phyloP scores from a whole-genome alignment of 1,140 invertebrate genomes.

The Aradophagus sp. region DNA sequence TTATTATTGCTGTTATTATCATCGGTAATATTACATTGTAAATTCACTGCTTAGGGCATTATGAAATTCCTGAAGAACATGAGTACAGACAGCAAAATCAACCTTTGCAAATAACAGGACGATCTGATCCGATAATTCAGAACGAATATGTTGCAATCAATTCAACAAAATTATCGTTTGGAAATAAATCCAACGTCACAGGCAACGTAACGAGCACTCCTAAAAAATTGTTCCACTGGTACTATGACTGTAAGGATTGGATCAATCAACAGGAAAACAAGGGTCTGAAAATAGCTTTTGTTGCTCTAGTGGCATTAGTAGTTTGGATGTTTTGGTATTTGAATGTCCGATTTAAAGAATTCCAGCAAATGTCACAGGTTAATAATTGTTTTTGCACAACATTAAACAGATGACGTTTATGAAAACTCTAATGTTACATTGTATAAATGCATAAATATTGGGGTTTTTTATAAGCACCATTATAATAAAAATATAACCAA shows the following conservation, averaged over 20 bases:
- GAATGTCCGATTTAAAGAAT: conserved; percentile 74
- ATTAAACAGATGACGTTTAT: too few relatives aligned
- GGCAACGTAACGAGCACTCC: conserved; percentile 36
- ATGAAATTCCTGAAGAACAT: conserved; percentile 80
- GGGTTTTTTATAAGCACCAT: too few relatives aligned
- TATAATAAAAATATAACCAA: too few relatives aligned
- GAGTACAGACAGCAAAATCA: conserved; percentile 70
- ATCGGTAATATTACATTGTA: too few relatives aligned
- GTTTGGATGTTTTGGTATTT: conserved; percentile 84
- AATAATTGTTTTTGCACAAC: too few relatives aligned
- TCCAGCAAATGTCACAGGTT: conserved; percentile 81
- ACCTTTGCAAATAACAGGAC: conserved; percentile 76
- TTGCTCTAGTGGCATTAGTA: conserved; percentile 80
- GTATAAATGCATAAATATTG: too few relatives aligned
- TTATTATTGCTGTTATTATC: too few relatives aligned
- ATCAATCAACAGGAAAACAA: conserved; percentile 82
- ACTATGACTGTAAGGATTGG: conserved; percentile 74
- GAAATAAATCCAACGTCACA: conserved; percentile 46
- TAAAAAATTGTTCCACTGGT: conserved; percentile 55
- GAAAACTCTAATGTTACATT: too few relatives aligned
- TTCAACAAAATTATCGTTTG: conserved; percentile 53
- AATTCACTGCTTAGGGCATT: conserved; percentile 85
- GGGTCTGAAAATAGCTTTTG: conserved; percentile 79
- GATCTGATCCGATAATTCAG: conserved; percentile 71
- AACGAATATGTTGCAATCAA: conserved; percentile 55